phyloP scores from a whole-genome alignment of 2,113 vertebrate species.

The Oreocharis arfaki region DNA sequence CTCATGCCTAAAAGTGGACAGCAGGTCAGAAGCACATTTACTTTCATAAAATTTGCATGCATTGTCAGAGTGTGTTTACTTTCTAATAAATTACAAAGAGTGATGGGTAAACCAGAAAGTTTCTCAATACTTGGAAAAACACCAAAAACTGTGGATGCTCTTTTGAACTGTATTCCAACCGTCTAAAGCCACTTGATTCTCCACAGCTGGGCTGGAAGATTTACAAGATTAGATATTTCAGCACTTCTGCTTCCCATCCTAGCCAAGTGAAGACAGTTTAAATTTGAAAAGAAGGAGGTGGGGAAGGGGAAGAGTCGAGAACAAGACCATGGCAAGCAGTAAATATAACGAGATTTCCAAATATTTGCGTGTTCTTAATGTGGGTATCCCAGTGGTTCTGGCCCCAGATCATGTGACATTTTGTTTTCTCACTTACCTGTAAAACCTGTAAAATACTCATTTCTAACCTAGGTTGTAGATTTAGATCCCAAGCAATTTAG shows the following conservation, averaged over 20 bases:
- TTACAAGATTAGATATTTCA: conserved; percentile 29
- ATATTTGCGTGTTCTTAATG: not conserved
- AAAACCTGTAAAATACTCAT: not conserved
- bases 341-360: not conserved
- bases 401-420: not conserved
- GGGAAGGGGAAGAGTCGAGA: rapidly evolving
- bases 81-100: not conserved
- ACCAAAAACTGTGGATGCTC: conserved; percentile 12
- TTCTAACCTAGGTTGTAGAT: not conserved
- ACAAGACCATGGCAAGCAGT: not conserved
- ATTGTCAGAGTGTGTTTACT: conserved; percentile 10
- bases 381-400: not conserved
- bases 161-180: conserved; percentile 34
- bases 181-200: conserved; percentile 40
- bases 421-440: not conserved
- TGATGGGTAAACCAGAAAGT: conserved; percentile 11
- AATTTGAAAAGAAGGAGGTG: not conserved
- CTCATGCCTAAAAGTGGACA: not conserved
- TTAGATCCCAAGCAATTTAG: not conserved
- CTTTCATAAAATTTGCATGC: not conserved
- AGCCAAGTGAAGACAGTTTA: not conserved
- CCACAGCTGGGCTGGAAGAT: conserved; percentile 44
- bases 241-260: conserved; percentile 20
- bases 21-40: not conserved
- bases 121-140: not conserved